Conservation (phyloP, 1,140 invertebrate genomes). For the Brachionus rubens region DNA sequence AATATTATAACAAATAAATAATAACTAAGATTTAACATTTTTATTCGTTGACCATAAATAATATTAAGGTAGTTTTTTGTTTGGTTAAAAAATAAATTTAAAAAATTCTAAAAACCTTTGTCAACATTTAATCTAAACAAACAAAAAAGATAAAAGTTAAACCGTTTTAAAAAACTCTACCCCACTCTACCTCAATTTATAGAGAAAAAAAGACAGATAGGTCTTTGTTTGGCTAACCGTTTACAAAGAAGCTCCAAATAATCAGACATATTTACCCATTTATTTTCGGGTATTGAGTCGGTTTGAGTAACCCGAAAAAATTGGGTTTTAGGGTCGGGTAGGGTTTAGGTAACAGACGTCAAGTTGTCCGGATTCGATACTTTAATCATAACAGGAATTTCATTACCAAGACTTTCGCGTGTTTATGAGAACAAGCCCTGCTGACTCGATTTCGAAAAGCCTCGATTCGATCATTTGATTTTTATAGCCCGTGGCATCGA, state of each 20-base stretch:
- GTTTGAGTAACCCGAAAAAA: no score
- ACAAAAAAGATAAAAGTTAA: neutral
- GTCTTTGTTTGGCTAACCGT: no score
- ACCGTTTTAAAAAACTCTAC: neutral
- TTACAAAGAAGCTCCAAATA: no score
- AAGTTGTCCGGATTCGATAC: slow-evolving; percentile 20
- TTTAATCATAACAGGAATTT: neutral
- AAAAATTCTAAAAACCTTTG: neutral
- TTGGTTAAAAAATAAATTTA: neutral
- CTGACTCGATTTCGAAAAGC: neutral
- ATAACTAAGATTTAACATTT: no score
- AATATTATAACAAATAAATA: slow-evolving; percentile 13
- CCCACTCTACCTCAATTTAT: no score
- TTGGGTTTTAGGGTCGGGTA: no score
- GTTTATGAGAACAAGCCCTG: neutral
- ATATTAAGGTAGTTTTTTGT: neutral
- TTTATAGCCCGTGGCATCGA: neutral
- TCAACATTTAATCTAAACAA: slow-evolving; percentile 25
- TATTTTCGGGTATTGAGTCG: no score
- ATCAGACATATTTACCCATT: no score
- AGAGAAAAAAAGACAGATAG: no score
- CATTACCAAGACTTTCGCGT: neutral
- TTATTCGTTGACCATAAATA: neutral
- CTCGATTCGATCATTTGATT: neutral
- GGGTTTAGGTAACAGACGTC: neutral